Evolutionary conservation across 2,797 vertebrate species (phyloP), one percentile per base, ranked within the genome.

Genomic region (Halcyon badia): DNA sequence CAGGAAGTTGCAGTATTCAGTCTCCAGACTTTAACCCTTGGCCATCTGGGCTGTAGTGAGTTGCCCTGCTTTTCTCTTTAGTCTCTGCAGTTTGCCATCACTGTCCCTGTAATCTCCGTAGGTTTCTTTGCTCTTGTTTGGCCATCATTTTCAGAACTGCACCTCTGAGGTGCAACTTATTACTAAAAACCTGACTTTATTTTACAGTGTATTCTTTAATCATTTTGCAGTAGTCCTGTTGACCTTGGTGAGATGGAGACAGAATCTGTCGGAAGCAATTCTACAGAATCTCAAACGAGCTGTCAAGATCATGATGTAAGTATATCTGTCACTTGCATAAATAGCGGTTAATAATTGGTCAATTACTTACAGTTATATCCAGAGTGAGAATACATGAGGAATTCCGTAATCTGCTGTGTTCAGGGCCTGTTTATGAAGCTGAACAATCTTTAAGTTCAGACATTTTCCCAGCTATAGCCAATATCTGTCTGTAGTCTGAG

Each of bases 181-280:
- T 64, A 4, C 28, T 58, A 14, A 24, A 60, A 31, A 71, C 7
- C 7, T 5, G 4, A 14, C 15, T 78, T 87, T 86, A 21, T 35
- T 85, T 76, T 58, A 42, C 70, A 15, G 9, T 70, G 0, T 79
- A 2, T 70, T 42, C 49, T 60, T 85, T 31, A 49, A 75, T 57
- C 16, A 33, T 84, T 92, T 91, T 83, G 9, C 82, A 99, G 99
- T 78, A 98, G 97, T 20, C 98, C 99, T 70, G 98, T 99, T 73
- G 98, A 98, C 83, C 98, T 99, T 5, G 98, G 98, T 28, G 99
- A 99, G 56, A 99, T 99, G 99, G 99, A 99, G 96, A 99, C 98
- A 3, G 99, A 99, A 84, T 98, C 98, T 52, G 97, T 98, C 5
- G 98, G 98, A 17, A 97, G 98, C 85, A 96, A 98, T 90, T 98